Evolutionary conservation across 2,797 vertebrate genomes (phyloP), one percentile per base, ranked within the genome.

Genomic region (Liparis tanakae): DNA sequence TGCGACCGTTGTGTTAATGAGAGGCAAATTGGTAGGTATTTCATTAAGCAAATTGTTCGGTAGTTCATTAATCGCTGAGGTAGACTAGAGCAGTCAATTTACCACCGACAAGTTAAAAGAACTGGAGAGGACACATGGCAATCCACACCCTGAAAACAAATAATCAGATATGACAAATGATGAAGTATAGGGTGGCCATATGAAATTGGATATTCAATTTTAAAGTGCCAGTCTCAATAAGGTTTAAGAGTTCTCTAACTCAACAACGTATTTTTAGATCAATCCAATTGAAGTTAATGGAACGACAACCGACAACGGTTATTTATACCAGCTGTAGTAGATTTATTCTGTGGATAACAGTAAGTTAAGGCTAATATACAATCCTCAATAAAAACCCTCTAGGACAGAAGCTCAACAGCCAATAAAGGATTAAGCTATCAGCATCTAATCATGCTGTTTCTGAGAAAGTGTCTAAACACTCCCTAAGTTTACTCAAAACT

Each of bases 41-140:
- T 66, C 63, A 66, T 66, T 66, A 66, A 66, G 63, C 63, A 53
- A 66, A 53, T 66, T 66, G 63, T 30, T 53, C 25, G 36, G 50
- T 65, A 65, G 63, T 66, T 66, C 63, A 66, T 66, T 66, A 66
- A 66, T 66, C 36, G 50, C 56, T 60, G 13, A 60, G 43, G 46
- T 67, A 44, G 54, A 58, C 50, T 55, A 54, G 44, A 17, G 37
- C 37, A 63, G 53, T 66, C 65, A 37, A 41, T 70, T 76, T 55
- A 59, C 48, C 39, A 58, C n/a, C 65, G 67, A 65, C 41, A 57
- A 69, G 71, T 59, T 59, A 50, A 67, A 55, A 63, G 30, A 67
- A 63, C 60, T 36, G 43, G 44, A 67, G 43, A 67, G 48, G 57
- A 74, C 18, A 30, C 41, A 68, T 25, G 2, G 17, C 15, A 33